These are phyloP conservation scores for Caenorhabditis sp. DNA, from an alignment of 2,888 invertebrate genomes.

Conservation along the genomic window DNA sequence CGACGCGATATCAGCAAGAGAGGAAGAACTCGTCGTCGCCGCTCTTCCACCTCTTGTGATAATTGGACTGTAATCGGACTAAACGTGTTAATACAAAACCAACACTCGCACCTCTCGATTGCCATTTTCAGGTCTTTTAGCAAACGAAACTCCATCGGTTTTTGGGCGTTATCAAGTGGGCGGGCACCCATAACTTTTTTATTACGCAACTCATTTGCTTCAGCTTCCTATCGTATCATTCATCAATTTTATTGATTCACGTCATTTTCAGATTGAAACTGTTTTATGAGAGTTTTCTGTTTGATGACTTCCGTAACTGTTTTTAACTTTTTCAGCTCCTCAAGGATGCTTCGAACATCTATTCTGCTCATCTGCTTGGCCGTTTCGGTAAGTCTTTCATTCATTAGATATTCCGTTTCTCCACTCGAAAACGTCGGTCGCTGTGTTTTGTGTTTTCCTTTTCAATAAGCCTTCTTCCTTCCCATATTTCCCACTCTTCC, in stretches of 20 bases:
- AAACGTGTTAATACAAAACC: slow-evolving; percentile 57
- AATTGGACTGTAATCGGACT: slow-evolving; percentile 40
- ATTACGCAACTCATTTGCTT: slow-evolving; percentile 47
- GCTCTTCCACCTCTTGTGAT: slow-evolving; percentile 1
- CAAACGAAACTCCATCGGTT: slow-evolving; percentile 8
- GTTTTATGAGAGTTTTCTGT: not conserved
- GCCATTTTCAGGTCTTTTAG: slow-evolving; percentile 24
- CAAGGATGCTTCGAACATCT: slow-evolving; percentile 34
- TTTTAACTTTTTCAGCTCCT: slow-evolving; percentile 1
- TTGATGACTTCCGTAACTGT: too few species aligned
- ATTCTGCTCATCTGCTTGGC: slow-evolving; percentile 19
- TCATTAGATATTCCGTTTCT: not conserved
- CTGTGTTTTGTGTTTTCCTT: slow-evolving; percentile 1
- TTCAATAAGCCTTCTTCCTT: too few species aligned
- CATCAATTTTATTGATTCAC: slow-evolving; percentile 24
- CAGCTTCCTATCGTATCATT: slow-evolving; percentile 39
- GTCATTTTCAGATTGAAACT: not conserved
- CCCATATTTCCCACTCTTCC: not conserved
- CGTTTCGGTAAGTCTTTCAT: slow-evolving; percentile 3
- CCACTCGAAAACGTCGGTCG: not conserved
- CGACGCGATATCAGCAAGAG: not conserved
- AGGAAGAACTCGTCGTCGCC: slow-evolving; percentile 26
- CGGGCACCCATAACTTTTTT: slow-evolving; percentile 57
- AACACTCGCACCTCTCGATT: slow-evolving; percentile 27
- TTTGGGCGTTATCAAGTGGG: slow-evolving; percentile 51